Evolutionary conservation across 2,797 vertebrate genomes (phyloP).

Genomic region (Diglossa cyanea): DNA sequence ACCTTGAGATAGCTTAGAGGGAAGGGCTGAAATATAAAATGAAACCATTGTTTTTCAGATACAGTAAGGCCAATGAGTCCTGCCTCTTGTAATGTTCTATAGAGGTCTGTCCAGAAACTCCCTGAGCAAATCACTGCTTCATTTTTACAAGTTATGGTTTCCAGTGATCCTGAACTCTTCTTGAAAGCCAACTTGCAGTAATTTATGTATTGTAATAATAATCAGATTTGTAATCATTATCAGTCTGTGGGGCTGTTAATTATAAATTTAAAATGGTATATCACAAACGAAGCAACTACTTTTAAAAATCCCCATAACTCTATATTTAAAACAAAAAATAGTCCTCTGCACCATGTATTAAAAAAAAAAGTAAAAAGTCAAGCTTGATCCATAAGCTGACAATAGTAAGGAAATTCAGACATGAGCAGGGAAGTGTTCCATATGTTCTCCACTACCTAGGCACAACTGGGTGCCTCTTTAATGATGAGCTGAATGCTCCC

Average conservation of each 20-base stretch:
- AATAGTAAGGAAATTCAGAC: constrained; percentile 72
- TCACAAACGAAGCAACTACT: neutral
- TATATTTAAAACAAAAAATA: neutral
- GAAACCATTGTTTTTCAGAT: neutral
- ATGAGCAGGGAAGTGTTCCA: constrained; percentile 75
- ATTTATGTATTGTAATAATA: neutral
- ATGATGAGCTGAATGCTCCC: constrained; percentile 81
- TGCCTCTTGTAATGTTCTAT: neutral
- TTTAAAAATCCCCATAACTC: neutral
- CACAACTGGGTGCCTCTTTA: constrained; percentile 83
- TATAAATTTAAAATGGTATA: neutral
- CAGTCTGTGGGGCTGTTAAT: neutral
- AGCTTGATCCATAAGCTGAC: constrained; percentile 68
- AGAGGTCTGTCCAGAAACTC: neutral
- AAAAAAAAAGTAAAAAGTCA: constrained; percentile 45
- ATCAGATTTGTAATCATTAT: neutral
- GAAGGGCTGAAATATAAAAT: neutral
- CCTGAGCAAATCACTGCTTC: neutral
- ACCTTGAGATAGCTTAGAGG: neutral
- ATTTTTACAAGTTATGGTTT: neutral
- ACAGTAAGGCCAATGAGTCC: neutral
- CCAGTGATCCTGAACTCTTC: neutral
- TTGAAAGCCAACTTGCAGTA: neutral
- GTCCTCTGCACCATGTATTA: neutral
- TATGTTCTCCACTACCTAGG: constrained; percentile 79